Conservation (phyloP, 2,888 invertebrate species). For the Drosophila fulvimacula region DNA sequence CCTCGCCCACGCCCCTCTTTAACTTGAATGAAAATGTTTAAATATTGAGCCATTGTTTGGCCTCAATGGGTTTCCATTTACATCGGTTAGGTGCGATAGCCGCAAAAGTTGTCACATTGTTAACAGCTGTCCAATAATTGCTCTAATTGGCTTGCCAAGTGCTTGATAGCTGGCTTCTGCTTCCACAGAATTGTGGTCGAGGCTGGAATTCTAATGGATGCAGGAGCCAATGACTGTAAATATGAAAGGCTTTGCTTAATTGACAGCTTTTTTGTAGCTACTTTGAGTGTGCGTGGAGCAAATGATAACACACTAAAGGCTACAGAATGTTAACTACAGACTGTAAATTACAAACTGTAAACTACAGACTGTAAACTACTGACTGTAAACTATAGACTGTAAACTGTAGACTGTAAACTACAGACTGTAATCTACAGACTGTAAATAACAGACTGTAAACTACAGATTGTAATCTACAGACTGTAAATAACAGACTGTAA, state of each 20-base stretch:
- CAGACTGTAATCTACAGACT: neutral
- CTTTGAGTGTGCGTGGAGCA: neutral
- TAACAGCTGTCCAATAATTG: constrained; percentile 41
- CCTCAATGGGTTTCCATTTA: constrained; percentile 26
- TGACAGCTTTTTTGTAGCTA: neutral
- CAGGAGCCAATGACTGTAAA: constrained; percentile 1
- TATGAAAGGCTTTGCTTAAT: constrained; percentile 11
- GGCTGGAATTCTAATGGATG: neutral
- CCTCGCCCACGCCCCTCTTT: neutral
- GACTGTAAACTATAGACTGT: neutral
- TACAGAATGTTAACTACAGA: neutral
- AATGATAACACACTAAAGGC: neutral
- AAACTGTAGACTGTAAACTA: neutral
- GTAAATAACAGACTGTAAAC: neutral
- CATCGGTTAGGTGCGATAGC: constrained; percentile 14
- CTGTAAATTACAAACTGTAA: neutral
- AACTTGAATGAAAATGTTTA: constrained; percentile 17
- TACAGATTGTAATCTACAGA: neutral
- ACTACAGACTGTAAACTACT: neutral
- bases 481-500: neutral
- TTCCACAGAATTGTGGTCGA: constrained; percentile 3
- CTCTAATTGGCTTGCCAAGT: constrained; percentile 64
- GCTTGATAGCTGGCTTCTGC: constrained; percentile 41
- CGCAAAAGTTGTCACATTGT: constrained; percentile 12
- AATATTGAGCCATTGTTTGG: constrained; percentile 34